These are phyloP conservation scores for Amphipoea lucens DNA, from an alignment of 2,888 invertebrate genomes.

Conservation along the genomic window DNA sequence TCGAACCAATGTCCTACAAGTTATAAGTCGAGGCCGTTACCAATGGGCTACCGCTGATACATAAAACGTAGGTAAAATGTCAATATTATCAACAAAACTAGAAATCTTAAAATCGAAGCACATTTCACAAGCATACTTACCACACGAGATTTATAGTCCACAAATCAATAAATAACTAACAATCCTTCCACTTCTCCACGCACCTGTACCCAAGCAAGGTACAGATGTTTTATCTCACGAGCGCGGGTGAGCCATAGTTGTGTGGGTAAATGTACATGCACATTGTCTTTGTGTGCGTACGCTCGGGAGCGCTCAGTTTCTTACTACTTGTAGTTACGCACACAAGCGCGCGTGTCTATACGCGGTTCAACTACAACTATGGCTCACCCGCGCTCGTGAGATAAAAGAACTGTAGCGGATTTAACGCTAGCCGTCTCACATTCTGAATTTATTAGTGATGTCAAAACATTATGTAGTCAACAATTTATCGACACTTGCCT, in stretches of 20 bases:
- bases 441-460: constrained; percentile 72
- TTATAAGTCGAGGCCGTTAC: background rate
- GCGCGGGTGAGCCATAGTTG: too few relatives aligned
- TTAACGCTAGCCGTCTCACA: constrained; percentile 66
- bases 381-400: too few relatives aligned
- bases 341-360: too few relatives aligned
- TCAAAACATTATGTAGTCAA: constrained; percentile 73
- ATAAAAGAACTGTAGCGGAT: too few relatives aligned
- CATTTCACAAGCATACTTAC: background rate
- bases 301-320: too few relatives aligned
- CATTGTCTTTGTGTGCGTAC: too few relatives aligned
- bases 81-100: background rate
- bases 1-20: too few relatives aligned
- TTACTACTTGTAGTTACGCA: too few relatives aligned
- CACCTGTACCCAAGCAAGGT: constrained; percentile 64
- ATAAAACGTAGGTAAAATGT: background rate
- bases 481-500: constrained; percentile 72
- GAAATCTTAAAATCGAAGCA: background rate
- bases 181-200: constrained; percentile 33
- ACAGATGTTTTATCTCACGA: too few relatives aligned
- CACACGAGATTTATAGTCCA: constrained; percentile 5
- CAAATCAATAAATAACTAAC: constrained; percentile 19
- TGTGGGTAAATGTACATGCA: too few relatives aligned
- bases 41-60: background rate
- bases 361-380: too few relatives aligned